A percentile compares a stretch with the other conserved stretches of the same genome.
Evolutionary conservation across 2,797 vertebrate species (phyloP).

Genomic region (Pristis pectinata): DNA sequence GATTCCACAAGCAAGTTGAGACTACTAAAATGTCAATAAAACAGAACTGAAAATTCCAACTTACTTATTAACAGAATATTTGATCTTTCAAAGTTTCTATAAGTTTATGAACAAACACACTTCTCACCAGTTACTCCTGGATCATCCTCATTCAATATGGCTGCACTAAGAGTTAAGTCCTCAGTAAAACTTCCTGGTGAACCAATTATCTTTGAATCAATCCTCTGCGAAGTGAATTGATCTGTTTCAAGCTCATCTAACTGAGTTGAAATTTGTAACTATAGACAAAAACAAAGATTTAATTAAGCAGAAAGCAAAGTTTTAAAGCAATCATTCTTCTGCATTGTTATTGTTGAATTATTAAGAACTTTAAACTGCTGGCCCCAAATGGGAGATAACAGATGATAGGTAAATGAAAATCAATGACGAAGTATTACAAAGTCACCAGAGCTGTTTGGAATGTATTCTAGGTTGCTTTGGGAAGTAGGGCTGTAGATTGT

Average conservation of each 20-base stretch:
- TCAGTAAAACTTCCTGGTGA: conserved; percentile 62
- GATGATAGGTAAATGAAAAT: too few relatives aligned
- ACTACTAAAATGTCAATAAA: not conserved
- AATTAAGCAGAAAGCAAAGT: not conserved
- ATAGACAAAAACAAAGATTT: conserved; percentile 26
- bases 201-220: conserved; percentile 56
- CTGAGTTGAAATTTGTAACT: conserved; percentile 69
- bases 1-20: not conserved
- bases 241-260: conserved; percentile 74
- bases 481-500: too few relatives aligned
- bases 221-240: conserved; percentile 59
- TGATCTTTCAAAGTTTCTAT: not conserved
- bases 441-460: too few relatives aligned
- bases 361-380: not conserved
- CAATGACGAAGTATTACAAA: too few relatives aligned
- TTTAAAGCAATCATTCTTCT: not conserved
- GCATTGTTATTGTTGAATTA: not conserved
- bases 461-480: too few relatives aligned
- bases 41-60: not conserved
- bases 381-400: too few relatives aligned
- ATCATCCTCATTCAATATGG: conserved; percentile 86
- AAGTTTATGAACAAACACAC: conserved; percentile 1
- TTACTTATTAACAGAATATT: not conserved
- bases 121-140: conserved; percentile 81
- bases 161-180: conserved; percentile 74